A percentile compares a stretch with the other conserved stretches of the same genome.
phyloP scores from a whole-genome alignment of 2,113 vertebrate genomes.

The Lamprologus callipterus region DNA sequence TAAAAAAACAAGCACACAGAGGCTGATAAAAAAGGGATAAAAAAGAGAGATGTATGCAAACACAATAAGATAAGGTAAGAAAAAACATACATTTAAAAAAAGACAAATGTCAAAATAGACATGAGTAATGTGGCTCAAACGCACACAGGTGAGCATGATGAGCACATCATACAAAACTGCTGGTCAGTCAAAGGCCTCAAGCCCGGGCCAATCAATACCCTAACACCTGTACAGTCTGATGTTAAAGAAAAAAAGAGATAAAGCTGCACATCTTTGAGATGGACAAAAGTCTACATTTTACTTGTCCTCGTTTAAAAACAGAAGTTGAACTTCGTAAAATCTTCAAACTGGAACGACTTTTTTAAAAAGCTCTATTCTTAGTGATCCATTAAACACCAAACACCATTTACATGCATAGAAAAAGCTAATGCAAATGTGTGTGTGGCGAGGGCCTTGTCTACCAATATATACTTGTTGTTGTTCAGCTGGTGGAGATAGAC shows the following conservation, averaged over 20 bases:
- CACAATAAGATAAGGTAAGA: background rate
- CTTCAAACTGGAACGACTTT: background rate
- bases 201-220: background rate
- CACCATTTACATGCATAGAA: background rate
- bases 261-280: background rate
- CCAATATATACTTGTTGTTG: background rate
- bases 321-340: background rate
- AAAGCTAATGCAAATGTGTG: background rate
- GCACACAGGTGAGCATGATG: background rate
- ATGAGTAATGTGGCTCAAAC: background rate
- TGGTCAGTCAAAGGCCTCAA: background rate
- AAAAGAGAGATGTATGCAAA: background rate
- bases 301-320: background rate
- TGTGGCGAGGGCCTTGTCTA: background rate
- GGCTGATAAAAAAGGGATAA: too few species aligned
- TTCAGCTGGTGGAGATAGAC: background rate
- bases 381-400: background rate
- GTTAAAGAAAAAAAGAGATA: background rate
- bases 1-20: background rate
- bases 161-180: background rate
- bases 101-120: background rate
- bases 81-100: background rate
- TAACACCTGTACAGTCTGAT: background rate
- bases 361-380: accelerated
- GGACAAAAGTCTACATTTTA: background rate